Base-by-base conservation (phyloP, 1,140 invertebrate species). In the Drosophila repleta region DNA sequence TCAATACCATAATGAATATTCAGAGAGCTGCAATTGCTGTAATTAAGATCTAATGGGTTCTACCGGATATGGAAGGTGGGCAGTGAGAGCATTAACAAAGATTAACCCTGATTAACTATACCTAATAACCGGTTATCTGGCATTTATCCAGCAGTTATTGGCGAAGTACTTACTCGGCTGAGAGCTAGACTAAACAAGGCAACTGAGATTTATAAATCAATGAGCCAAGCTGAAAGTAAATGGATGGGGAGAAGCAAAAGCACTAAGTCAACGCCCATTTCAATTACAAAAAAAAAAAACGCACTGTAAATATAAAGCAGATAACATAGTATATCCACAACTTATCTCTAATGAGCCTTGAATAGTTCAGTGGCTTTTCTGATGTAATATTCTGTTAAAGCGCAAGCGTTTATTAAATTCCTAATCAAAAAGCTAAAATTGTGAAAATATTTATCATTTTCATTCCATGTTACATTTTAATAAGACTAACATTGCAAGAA, bases 11-110 rank as follows among this genome's bases (percentile, higher is more conserved):
- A 24, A 37, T 66, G 35, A 46, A 63, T 62, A 62, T 70, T 78
- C 61, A 60, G 51, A 63, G 17, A 37, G 13, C 26, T 45, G 20
- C 49, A 69, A 77, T 77, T 68, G 61, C 51, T 68, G 10, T 71
- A 57, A 70, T 53, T 71, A 37, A 58, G 39, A 32, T 17, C 15
- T 46, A 69, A 55, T 52, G 37, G 4, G 11, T 29, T 29, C 5
- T 46, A 24, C 68, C 63, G 62, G 67, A 70, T 70, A 24, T 64
- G 32, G 35, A 35, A 49, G 43, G 41, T 32, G 43, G 35, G 24
- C 60, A 49, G 51, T 70, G 52, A 64, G 67, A 70, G 35, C 20
- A 56, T 64, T 49, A 70, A 24, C 51, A 41, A 29, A 21, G 11
- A 52, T 45, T 21, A 51, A 29, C 32, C 39, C 26, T 15, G 13